Evolutionary conservation across 2,888 invertebrate species (phyloP).

Genomic region (Platynereis dumerilii): DNA sequence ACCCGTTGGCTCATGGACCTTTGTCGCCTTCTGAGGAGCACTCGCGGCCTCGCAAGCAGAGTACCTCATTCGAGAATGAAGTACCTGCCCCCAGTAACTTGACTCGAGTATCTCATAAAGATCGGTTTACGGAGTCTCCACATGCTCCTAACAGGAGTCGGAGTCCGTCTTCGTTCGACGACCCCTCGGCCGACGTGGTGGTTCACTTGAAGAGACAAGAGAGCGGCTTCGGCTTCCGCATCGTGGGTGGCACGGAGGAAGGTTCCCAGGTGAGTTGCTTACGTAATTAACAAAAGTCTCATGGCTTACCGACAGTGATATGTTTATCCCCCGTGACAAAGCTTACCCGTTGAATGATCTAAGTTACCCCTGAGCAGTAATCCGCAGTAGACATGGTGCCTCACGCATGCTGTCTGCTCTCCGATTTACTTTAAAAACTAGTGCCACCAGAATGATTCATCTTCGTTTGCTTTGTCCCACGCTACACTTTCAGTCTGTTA

Average conservation of each 20-base stretch:
- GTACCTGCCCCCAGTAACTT: conserved; percentile 65
- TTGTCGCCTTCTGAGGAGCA: neutral
- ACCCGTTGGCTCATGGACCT: neutral
- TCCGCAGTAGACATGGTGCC: no score
- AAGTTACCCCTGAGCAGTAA: no score
- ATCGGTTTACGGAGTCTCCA: conserved; percentile 37
- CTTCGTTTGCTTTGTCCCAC: no score
- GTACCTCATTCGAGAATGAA: conserved; percentile 71
- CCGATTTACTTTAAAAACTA: no score
- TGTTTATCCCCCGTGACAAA: no score
- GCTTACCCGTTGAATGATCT: no score
- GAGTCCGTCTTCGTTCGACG: conserved; percentile 38
- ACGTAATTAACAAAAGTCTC: neutral
- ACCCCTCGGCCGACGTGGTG: conserved; percentile 69
- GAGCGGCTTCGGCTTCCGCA: conserved; percentile 95
- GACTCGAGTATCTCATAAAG: conserved; percentile 45
- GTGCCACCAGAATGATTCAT: no score
- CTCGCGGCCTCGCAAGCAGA: conserved; percentile 58
- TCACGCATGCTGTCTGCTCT: no score
- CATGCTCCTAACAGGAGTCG: conserved; percentile 30
- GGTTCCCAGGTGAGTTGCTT: conserved; percentile 76
- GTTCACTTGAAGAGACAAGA: conserved; percentile 88
- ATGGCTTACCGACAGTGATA: no score
- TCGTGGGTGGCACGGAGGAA: conserved; percentile 97
- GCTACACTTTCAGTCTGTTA: no score